Evolutionary conservation across 2,797 vertebrate genomes (phyloP), one percentile per base, ranked within the genome.

Genomic region (Gymnothorax reevesii): DNA sequence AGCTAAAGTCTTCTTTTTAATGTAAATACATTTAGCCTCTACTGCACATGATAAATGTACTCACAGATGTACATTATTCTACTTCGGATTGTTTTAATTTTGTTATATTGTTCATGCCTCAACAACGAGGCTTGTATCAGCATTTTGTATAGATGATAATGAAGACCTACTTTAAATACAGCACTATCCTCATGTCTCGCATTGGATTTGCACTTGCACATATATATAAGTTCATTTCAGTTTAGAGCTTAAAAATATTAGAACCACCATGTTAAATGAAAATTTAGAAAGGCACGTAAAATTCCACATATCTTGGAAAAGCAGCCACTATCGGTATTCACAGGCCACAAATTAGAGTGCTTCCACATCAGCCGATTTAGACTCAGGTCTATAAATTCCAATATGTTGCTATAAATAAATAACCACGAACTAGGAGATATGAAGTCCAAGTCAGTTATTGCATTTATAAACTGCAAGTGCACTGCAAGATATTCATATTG

Each of bases 331-430:
- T 75, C 22, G 7, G 57, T 25, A 57, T 20, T 12, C 27, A 75
- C 49, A 75, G 55, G 52, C 54, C 75, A 66, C 17, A 59, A 55
- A 22, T 22, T 17, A 12, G n/a, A 85, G 33, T 25, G 71, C 83
- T 62, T 25, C 82, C 10, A 55, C 55, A 83, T 83, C 66, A 85
- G 79, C 84, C 27, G 77, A 79, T 75, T 79, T 87, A 57, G 75
- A 75, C 64, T 80, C 80, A 25, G 57, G 54, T 88, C 77, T 82
- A 85, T 60, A 59, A 42, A 69, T 54, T 82, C 27, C 10, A 62
- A 80, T 84, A 85, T 66, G 82, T 59, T 57, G 10, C 57, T 60
- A 83, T 80, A 80, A n/a, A 60, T 88, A 86, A 62, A 83, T 83
- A 87, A 54, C 77, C 60, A 66, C 79, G 57, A 75, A 85, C 82